phyloP scores from a whole-genome alignment of 2,113 vertebrate genomes.

The Camelus bactrianus region DNA sequence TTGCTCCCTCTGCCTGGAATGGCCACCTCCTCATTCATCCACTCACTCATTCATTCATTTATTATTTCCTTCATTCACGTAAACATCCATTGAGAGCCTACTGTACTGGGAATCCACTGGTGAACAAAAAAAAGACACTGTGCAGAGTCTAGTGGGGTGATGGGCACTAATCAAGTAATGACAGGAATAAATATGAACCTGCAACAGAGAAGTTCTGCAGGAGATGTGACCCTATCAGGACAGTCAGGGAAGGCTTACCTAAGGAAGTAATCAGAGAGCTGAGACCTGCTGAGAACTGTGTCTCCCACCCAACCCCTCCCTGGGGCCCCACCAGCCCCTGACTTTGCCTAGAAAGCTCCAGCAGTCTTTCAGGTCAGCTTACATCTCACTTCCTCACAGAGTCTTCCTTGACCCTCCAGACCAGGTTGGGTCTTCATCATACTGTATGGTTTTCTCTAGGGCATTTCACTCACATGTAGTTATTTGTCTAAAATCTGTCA shows the following conservation, averaged over 20 bases:
- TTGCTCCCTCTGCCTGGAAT: constrained; percentile 81
- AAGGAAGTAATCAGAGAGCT: not conserved
- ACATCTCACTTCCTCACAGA: not conserved
- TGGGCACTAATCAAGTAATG: not conserved
- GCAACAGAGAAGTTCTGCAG: not conserved
- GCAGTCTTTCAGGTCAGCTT: not conserved
- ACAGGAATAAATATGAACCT: not conserved
- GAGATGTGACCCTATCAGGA: not conserved
- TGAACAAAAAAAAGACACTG: not conserved
- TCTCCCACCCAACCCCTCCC: not conserved
- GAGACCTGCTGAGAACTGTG: not conserved
- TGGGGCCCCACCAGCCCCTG: not conserved
- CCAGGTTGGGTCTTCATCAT: not conserved
- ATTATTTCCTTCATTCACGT: not conserved
- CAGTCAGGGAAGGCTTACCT: not conserved
- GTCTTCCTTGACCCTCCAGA: not conserved
- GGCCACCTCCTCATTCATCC: constrained; percentile 58
- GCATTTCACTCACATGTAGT: not conserved
- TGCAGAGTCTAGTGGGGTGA: not conserved
- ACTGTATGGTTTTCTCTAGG: not conserved
- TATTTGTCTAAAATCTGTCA: constrained; percentile 32
- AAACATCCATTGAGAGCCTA: not conserved
- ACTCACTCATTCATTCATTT: not conserved
- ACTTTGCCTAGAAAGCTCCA: constrained; percentile 11
- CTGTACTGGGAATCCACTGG: not conserved